Conservation (phyloP, 1,140 invertebrate species). For the Drosophila bocqueti region DNA sequence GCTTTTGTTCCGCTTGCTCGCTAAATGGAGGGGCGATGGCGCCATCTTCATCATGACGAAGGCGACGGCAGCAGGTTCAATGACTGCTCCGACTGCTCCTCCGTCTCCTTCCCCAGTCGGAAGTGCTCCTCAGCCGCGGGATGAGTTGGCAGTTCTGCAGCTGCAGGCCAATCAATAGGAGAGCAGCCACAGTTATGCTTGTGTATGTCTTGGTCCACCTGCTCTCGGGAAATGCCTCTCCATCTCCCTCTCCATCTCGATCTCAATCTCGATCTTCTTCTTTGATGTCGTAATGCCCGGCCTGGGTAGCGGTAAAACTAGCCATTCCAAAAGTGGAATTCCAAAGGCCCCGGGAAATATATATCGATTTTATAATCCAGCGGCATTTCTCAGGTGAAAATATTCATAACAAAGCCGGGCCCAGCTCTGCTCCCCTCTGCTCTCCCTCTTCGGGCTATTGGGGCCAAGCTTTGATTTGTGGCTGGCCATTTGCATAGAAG, state of each 20-base stretch:
- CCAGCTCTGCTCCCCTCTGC: background rate
- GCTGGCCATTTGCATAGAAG: conserved; percentile 47
- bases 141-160: conserved; percentile 46
- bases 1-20: conserved; percentile 53
- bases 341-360: conserved; percentile 16
- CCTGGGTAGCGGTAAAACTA: conserved; percentile 48
- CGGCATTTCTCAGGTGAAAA: conserved; percentile 42
- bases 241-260: background rate
- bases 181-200: conserved; percentile 33
- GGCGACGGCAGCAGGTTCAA: conserved; percentile 39
- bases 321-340: conserved; percentile 27
- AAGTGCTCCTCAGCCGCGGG: conserved; percentile 33
- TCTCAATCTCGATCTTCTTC: conserved; percentile 10
- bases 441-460: conserved; percentile 2
- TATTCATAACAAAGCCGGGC: conserved; percentile 41
- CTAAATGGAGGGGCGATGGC: conserved; percentile 43
- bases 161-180: conserved; percentile 50
- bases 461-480: conserved; percentile 56
- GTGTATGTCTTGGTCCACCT: conserved; percentile 24
- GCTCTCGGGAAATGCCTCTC: background rate
- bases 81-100: conserved; percentile 18
- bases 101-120: conserved; percentile 27
- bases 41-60: conserved; percentile 46
- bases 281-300: conserved; percentile 48
- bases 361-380: conserved; percentile 43